Evolutionary conservation across 2,113 vertebrate species (phyloP), one percentile per base, ranked within the genome.

Genomic region (Scopus umbretta): DNA sequence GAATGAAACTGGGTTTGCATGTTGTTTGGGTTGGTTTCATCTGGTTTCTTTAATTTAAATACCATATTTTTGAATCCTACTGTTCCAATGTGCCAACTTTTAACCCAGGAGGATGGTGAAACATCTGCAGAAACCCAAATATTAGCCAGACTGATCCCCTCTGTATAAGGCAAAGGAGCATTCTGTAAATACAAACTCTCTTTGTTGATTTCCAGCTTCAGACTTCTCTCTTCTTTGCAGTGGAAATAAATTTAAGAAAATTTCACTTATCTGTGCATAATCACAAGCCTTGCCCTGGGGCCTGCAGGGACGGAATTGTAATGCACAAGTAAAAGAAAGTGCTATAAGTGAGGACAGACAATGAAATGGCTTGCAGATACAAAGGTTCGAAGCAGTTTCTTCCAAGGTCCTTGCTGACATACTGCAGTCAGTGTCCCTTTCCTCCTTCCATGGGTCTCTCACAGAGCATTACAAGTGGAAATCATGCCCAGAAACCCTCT

Each of bases 41-140:
- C 15, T 72, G 7, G 3, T 43, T 95, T 92, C 40, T 66, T 83
- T 87, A 74, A 55, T 40, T 83, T 80, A 71, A 91, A 86, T 47
- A 84, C 55, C 56, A 52, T 81, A 6, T 63, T 83, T 91, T 85
- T 3, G 0, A 87, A 76, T 89, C 49, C 34, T 81, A 56, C 38
- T 52, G 67, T 78, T 91, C 47, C 66, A 61, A 4, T 68, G 49
- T 86, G 90, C 62, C 94, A 94, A 16, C 45, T 88, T 92, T 76
- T 52, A 97, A 83, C 67, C 34, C 82, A 87, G 62, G 49, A 95
- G 53, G 27, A 82, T 61, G 62, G 21, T n/a, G 45, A 83, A 94
- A 82, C 94, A 93, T 36, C 53, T 96, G 74, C 71, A 93, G 71
- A 90, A 94, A 82, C 53, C 71, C 88, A 94, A 96, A 86, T 90